Evolutionary conservation across 2,888 invertebrate species (phyloP), one percentile per base, ranked within the genome.

Genomic region (Pelosia muscerda): DNA sequence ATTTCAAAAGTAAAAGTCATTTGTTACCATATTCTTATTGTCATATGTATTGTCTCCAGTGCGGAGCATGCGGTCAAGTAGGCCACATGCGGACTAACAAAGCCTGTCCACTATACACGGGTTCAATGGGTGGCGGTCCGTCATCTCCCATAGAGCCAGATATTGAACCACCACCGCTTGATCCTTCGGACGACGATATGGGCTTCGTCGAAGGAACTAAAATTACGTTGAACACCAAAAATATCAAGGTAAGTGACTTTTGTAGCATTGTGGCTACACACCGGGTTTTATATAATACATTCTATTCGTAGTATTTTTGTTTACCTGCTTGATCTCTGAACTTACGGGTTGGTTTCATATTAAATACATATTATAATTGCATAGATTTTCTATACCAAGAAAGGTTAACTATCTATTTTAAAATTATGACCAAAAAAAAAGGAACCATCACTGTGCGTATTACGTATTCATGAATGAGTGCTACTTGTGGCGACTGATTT

Each of bases 191-290:
- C 64, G 98, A 98, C 83, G 98, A 98, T 87, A 95, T 98, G 67
- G 98, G 98, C 1, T 99, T 98, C 89, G 97, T 99, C 0, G 99
- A 99, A 77, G 99, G 99, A 19, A 99, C 98, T 1, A 99, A 99
- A 92, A 97, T 99, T 0, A 98, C 98, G 66, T 92, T 99, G 38
- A 98, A 98, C 19, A 97, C 98, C 62, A 98, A 98, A 89, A 93
- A 99, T 15, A 95, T 99, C 10, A 98, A 98, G 95, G 97, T 97
- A 64, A 81, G 49, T 49, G 42, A n/a, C 2, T 49, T 49, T 49
- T 19, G 34, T 34, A 13, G 13, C 3, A 2, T 34, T 34, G 34
- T 34, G 34, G 34, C 13, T 11, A 10, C 31, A 8, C 9, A 31
- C 6, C 5, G 10, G 4, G 3, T 3, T 31, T 31, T 31, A 10